Evolutionary conservation across 2,888 invertebrate genomes (phyloP).

Genomic region (Pyrochroa serraticornis): DNA sequence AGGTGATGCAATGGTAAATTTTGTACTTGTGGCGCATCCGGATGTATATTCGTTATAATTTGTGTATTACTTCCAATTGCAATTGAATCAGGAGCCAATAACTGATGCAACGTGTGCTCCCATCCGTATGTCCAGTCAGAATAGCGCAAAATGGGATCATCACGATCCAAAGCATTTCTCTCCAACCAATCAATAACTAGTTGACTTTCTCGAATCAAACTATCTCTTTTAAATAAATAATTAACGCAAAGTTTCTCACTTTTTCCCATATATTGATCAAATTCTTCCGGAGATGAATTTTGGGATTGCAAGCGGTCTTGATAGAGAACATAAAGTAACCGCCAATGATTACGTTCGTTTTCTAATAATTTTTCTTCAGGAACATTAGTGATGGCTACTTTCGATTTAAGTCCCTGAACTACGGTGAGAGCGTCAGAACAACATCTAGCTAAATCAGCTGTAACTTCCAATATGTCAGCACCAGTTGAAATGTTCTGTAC

Average conservation of each 20-base stretch:
- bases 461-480: constrained; percentile 50
- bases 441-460: constrained; percentile 53
- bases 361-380: constrained; percentile 65
- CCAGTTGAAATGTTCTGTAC: constrained; percentile 50
- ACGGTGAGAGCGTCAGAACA: constrained; percentile 55
- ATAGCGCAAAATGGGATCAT: constrained; percentile 69
- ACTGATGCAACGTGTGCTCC: constrained; percentile 89
- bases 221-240: constrained; percentile 64
- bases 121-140: constrained; percentile 84
- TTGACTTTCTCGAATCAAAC: constrained; percentile 71
- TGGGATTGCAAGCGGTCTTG: constrained; percentile 71
- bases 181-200: constrained; percentile 94
- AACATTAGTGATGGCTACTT: constrained; percentile 41
- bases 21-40: constrained; percentile 86
- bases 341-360: constrained; percentile 89
- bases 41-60: constrained; percentile 78
- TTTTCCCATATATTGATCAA: constrained; percentile 51
- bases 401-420: constrained; percentile 51
- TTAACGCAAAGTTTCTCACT: constrained; percentile 68
- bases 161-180: constrained; percentile 70
- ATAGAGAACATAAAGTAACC: constrained; percentile 80
- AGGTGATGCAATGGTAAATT: constrained; percentile 81
- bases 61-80: constrained; percentile 65
- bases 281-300: constrained; percentile 49
- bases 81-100: constrained; percentile 62